A percentile compares a stretch with the other conserved stretches of the same genome.
Evolutionary conservation across 2,888 invertebrate species (phyloP).

Genomic region (Noctua comes): DNA sequence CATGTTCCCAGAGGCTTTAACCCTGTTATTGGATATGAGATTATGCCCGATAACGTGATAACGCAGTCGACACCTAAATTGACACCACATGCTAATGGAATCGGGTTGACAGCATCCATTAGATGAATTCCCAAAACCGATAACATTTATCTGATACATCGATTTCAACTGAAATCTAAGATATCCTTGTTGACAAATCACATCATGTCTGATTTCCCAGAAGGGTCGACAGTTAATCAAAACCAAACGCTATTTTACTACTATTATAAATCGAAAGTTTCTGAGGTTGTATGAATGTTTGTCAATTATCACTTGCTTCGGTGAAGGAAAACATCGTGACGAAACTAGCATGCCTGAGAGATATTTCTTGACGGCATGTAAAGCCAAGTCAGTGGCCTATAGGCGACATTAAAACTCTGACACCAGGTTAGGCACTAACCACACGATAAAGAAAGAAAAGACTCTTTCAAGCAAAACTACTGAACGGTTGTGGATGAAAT

Average conservation of each 20-base stretch:
- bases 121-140: not conserved
- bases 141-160: not conserved
- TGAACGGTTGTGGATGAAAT: not conserved
- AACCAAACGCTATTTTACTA: not conserved
- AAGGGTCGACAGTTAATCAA: not conserved
- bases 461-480: not conserved
- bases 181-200: not conserved
- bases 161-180: not conserved
- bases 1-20: not conserved
- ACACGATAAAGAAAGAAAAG: no score
- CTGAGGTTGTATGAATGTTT: not conserved
- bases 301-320: no score
- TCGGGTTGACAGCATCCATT: slow-evolving; percentile 29
- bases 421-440: no score
- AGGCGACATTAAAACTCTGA: no score
- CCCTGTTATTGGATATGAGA: slow-evolving; percentile 21
- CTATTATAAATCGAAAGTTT: not conserved
- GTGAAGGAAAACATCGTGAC: no score
- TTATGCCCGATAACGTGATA: slow-evolving; percentile 20
- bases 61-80: slow-evolving; percentile 3
- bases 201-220: not conserved
- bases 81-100: slow-evolving; percentile 25
- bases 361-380: no score
- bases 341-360: no score
- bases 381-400: no score